These are phyloP conservation scores for Trichopoda pennipes DNA, from an alignment of 2,888 invertebrate species.

Conservation along the genomic window DNA sequence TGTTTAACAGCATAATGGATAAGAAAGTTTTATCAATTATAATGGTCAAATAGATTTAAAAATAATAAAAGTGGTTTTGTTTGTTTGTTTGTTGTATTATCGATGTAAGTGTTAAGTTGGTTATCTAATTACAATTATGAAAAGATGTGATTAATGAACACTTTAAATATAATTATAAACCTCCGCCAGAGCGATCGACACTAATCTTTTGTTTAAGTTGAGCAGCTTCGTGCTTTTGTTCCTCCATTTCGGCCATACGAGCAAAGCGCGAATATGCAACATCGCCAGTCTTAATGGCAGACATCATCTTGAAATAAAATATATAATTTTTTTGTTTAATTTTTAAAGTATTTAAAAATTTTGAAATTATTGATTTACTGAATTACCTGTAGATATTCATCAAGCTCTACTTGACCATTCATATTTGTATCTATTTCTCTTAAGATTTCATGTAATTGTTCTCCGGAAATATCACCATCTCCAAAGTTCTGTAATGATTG, in stretches of 20 bases:
- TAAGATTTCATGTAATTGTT: conserved; percentile 98
- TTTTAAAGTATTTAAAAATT: background rate
- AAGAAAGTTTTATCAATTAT: background rate
- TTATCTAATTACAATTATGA: conserved; percentile 56
- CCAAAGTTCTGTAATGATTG: conserved; percentile 85
- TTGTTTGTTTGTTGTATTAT: too few species aligned
- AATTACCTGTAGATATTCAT: conserved; percentile 97
- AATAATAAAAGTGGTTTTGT: background rate
- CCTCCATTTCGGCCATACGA: conserved; percentile 95
- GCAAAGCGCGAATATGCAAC: conserved; percentile 98
- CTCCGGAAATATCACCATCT: conserved; percentile 91
- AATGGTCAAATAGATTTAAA: background rate
- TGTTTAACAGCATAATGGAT: conserved; percentile 55
- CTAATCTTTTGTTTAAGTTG: conserved; percentile 89
- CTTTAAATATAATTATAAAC: conserved; percentile 85
- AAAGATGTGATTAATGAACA: conserved; percentile 35
- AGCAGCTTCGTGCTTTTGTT: conserved; percentile 90
- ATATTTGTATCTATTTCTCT: conserved; percentile 99
- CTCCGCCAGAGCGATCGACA: conserved; percentile 97
- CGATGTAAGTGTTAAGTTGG: conserved; percentile 40
- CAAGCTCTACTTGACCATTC: conserved; percentile 99
- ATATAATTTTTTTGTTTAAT: background rate
- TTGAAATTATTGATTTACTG: background rate
- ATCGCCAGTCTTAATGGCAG: conserved; percentile 97
- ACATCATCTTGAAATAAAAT: conserved; percentile 92